Base-by-base conservation (phyloP, 2,113 vertebrate genomes). In the Sorex fumeus region DNA sequence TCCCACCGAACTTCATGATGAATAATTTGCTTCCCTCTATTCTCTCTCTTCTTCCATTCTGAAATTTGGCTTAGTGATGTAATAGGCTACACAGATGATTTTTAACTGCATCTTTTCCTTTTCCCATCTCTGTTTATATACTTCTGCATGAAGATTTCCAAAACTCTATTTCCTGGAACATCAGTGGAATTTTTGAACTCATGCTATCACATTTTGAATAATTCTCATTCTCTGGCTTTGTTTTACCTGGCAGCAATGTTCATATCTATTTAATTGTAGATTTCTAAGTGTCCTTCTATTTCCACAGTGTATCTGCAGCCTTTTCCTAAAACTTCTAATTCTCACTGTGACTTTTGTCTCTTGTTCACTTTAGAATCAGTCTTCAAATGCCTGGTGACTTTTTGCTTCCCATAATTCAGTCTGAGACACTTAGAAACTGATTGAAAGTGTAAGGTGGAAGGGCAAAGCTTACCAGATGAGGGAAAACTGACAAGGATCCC, bases 41-140 rank as follows among this genome's bases (percentile, higher is more conserved):
- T 60, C 72, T n/a, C 53, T n/a, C 53, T 40, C 45, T 76, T 45
- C 18, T 62, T 82, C 66, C 81, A 47, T 74, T 79, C 76, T 83
- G 36, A 21, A 88, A 89, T 3, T 70, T 87, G 12, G 50, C 25
- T 67, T 19, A 23, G 2, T 16, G 88, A 21, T 6, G 70, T 43
- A n/a, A 75, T 81, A 15, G 50, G 69, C 15, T 2, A 30, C 32
- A 16, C 77, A 3, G 32, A 76, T 28, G 25, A 8, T 36, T 93
- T 69, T 40, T 91, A 45, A 36, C 70, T 32, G 81, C 71, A 53
- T 18, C 30, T 84, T 69, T 81, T 81, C 40, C 67, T 3, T 81
- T 95, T 92, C n/a, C 81, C 34, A 62, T 32, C 23, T 87, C 23
- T 75, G 30, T 92, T 32, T 81, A 34, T 64, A 25, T 64, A 23